Conservation (phyloP, 2,888 invertebrate genomes). For the Nymphalis c-album region DNA sequence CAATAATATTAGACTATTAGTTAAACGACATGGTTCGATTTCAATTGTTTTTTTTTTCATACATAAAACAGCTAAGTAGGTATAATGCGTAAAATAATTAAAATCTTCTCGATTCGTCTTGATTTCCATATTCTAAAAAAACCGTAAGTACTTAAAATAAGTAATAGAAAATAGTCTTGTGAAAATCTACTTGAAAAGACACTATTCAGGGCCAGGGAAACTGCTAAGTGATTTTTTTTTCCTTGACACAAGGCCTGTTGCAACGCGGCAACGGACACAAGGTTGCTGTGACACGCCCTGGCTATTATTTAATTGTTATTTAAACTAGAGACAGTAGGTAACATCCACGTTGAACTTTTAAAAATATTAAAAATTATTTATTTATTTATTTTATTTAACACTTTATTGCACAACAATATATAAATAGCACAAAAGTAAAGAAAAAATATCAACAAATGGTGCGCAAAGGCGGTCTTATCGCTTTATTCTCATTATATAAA, state of each 20-base stretch:
- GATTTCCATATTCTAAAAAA: too few relatives aligned
- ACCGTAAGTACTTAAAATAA: neutral
- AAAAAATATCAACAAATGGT: too few relatives aligned
- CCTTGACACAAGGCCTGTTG: conserved; percentile 80
- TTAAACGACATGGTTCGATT: too few relatives aligned
- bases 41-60: too few relatives aligned
- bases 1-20: too few relatives aligned
- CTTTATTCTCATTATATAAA: neutral
- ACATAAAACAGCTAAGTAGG: too few relatives aligned
- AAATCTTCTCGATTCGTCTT: too few relatives aligned
- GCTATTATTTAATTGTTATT: conserved; percentile 79
- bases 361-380: neutral
- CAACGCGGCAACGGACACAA: conserved; percentile 77
- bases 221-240: conserved; percentile 74
- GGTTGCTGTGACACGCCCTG: conserved; percentile 78
- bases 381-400: too few relatives aligned
- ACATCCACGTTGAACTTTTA: conserved; percentile 22
- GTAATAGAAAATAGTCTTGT: conserved; percentile 30
- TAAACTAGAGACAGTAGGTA: conserved; percentile 60
- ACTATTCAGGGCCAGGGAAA: conserved; percentile 75
- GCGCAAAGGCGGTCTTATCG: too few relatives aligned
- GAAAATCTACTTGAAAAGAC: conserved; percentile 37
- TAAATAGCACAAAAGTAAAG: too few relatives aligned
- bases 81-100: too few relatives aligned
- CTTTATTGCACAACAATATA: too few relatives aligned